These are phyloP conservation scores for Sogatella furcifera DNA, from an alignment of 1,140 invertebrate species.

Conservation along the genomic window DNA sequence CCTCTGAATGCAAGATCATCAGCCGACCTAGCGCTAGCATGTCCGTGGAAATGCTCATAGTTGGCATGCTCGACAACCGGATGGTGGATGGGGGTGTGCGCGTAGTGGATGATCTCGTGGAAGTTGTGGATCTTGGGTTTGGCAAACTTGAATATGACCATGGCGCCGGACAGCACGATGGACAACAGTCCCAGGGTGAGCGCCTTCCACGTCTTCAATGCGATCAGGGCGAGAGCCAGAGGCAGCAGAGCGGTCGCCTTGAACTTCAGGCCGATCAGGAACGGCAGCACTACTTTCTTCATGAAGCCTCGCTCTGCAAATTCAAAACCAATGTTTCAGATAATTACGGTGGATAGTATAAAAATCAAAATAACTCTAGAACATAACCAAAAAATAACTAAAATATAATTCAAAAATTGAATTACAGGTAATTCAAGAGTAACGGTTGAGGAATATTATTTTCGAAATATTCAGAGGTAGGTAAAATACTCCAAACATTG, in stretches of 20 bases:
- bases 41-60: slow-evolving; percentile 48
- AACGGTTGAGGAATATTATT: no score
- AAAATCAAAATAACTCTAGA: no score
- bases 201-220: slow-evolving; percentile 78
- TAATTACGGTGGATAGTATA: no score
- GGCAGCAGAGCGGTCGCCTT: slow-evolving; percentile 72
- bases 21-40: slow-evolving; percentile 46
- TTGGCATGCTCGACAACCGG: slow-evolving; percentile 45
- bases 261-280: slow-evolving; percentile 72
- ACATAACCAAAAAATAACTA: no score
- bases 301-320: slow-evolving; percentile 47
- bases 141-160: slow-evolving; percentile 73
- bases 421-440: no score
- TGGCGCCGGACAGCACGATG: slow-evolving; percentile 50
- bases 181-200: slow-evolving; percentile 73
- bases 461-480: no score
- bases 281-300: slow-evolving; percentile 71
- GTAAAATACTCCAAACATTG: no score
- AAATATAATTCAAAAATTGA: no score
- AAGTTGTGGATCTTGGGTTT: slow-evolving; percentile 70
- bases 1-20: slow-evolving; percentile 45
- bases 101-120: slow-evolving; percentile 63
- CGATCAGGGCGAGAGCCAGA: slow-evolving; percentile 64
- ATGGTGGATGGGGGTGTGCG: slow-evolving; percentile 18
- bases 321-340: not conserved